Evolutionary conservation across 92 coral and sea anemone genomes (phyloP).

Genomic region (Plumapathes pennacea): DNA sequence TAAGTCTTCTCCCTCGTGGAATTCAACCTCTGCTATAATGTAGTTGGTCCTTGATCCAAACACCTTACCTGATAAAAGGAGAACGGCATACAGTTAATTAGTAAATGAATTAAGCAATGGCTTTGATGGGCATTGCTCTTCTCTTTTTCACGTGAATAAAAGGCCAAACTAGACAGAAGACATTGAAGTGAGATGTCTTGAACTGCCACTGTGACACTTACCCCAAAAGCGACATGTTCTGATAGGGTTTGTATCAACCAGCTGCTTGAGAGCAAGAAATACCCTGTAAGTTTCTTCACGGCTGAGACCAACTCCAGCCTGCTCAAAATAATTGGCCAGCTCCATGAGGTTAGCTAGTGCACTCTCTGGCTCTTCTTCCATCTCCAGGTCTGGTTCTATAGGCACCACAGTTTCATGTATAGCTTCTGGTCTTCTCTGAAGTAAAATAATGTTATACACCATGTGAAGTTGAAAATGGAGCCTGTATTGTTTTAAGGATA

Average conservation of each 20-base stretch:
- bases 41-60: slow-evolving; percentile 86
- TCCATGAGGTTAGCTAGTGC: slow-evolving; percentile 97
- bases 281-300: slow-evolving; percentile 89
- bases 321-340: slow-evolving; percentile 93
- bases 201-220: too few relatives aligned
- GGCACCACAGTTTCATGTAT: slow-evolving; percentile 42
- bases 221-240: slow-evolving; percentile 99
- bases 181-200: too few relatives aligned
- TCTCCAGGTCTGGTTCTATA: slow-evolving; percentile 55
- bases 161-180: too few relatives aligned
- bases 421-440: slow-evolving; percentile 55
- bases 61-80: slow-evolving; percentile 65
- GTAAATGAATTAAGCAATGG: background rate
- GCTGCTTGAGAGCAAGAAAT: slow-evolving; percentile 85
- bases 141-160: too few relatives aligned
- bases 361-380: slow-evolving; percentile 81
- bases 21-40: slow-evolving; percentile 94
- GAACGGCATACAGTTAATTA: too few relatives aligned
- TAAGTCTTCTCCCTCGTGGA: slow-evolving; percentile 92
- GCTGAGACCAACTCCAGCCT: slow-evolving; percentile 86
- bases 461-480: too few relatives aligned
- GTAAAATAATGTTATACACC: background rate
- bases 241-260: slow-evolving; percentile 86
- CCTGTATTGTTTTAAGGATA: background rate
- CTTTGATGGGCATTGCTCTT: too few relatives aligned